Base-by-base conservation (phyloP, 2,888 invertebrate genomes). In the Synanthedon andrenaeformis region DNA sequence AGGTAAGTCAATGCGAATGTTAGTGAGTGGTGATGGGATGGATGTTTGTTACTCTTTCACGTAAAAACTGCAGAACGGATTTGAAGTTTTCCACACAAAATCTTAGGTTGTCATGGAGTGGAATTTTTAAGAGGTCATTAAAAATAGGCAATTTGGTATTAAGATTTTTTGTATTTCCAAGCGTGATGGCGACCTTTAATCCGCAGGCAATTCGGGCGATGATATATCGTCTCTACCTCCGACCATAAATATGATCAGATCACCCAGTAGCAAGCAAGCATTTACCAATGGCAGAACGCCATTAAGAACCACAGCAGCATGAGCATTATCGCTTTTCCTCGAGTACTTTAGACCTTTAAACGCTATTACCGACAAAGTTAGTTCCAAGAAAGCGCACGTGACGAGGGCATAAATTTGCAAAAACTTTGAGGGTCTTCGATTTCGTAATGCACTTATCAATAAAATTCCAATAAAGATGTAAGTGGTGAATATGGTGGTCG, bases 271-370 rank as follows among this genome's bases (percentile, higher is more conserved):
- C 42, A 81, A 53, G 10, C 75, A 55, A 57, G 72, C 65, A 50
- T 67, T 71, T 2, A 82, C 62, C 65, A 83, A 68, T 4, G 84
- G 83, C 6, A 84, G 56, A 11, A 85, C 59, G 14, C 75, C 82
- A 60, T 82, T 77, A 19, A 85, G 56, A 10, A 76, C 63, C 1
- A 65, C 41, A 2, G 69, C 68, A 19, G 69, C 67, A 53, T 68
- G 58, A 42, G 57, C 61, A 8, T 61, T 55, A 3, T 51, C 2
- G 52, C 23, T 35, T 57, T 19, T 23, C 48, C 54, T 42, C 8
- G 41, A 52, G 1, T 14, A 11, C 48, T 57, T 61, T 4, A 79
- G 62, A 17, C 70, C 72, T 49, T 58, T 65, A 51, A 80, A 77
- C 5, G 79, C 72, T 2, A 63, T 54, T 41, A 74, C 64, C 10